Percentiles rank a stretch among this genome's conserved stretches.
phyloP scores from a whole-genome alignment of 2,113 vertebrate species.

The Phasianus colchicus region DNA sequence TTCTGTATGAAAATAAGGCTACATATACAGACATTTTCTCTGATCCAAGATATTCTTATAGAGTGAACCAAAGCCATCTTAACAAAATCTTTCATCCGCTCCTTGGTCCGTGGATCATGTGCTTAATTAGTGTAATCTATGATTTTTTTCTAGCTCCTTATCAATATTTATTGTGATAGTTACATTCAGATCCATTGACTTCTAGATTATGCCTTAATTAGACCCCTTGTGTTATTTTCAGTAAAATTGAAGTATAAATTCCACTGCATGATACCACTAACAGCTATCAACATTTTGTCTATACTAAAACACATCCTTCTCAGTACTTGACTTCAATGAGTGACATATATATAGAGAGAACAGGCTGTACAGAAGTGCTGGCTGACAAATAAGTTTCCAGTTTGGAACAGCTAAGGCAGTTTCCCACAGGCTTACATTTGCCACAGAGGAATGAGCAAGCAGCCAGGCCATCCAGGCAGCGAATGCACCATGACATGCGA shows the following conservation, averaged over 20 bases:
- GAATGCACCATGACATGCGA: background rate
- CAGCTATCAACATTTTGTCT: background rate
- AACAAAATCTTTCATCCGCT: background rate
- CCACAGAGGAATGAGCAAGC: background rate
- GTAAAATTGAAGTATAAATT: background rate
- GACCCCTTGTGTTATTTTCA: background rate
- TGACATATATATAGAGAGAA: background rate
- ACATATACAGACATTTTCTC: background rate
- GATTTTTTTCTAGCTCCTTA: background rate
- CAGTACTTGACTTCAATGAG: background rate
- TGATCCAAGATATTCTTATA: background rate
- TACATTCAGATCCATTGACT: background rate
- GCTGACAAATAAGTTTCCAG: background rate
- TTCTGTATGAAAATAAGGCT: background rate
- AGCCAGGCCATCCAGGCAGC: background rate
- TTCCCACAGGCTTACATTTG: background rate
- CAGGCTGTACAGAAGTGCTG: background rate
- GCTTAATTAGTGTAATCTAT: background rate
- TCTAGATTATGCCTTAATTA: background rate
- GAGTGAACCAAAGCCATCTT: background rate
- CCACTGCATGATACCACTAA: background rate
- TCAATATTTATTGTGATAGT: background rate
- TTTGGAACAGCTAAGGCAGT: background rate
- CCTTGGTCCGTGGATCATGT: background rate
- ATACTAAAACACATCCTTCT: background rate